phyloP scores from a whole-genome alignment of 2,888 invertebrate species.

The Pristionchus mayeri region DNA sequence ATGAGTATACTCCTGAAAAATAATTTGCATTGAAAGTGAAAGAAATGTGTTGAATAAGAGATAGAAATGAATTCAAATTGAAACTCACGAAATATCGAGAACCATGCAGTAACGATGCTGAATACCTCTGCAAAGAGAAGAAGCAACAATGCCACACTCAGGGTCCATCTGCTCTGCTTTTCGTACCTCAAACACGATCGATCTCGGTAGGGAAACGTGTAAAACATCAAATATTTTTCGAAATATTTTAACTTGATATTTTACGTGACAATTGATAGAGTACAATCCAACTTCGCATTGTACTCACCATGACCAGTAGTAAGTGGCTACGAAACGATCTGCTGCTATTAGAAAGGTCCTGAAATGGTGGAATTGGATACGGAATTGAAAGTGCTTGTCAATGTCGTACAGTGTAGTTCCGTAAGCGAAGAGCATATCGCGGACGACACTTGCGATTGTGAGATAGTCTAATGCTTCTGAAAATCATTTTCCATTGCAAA shows the following conservation, averaged over 20 bases:
- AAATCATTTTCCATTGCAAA: no score
- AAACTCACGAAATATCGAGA: not conserved
- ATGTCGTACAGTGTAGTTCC: not conserved
- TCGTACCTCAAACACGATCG: not conserved
- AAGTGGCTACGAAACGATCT: not conserved
- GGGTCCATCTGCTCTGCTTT: not conserved
- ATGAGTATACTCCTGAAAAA: not conserved
- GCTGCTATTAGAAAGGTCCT: not conserved
- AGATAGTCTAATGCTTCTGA: not conserved
- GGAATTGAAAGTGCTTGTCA: no score
- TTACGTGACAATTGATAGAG: no score
- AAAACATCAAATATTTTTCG: no score
- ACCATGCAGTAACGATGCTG: not conserved
- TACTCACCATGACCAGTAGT: constrained; percentile 17
- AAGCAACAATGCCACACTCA: not conserved
- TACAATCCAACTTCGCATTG: no score
- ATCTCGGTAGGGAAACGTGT: no score
- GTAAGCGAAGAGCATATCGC: not conserved
- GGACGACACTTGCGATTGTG: not conserved
- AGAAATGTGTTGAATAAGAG: not conserved
- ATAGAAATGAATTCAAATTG: no score
- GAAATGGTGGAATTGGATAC: not conserved
- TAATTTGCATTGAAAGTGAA: not conserved
- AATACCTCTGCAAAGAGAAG: not conserved
- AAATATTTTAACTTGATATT: no score